Evolutionary conservation across 2,797 vertebrate species (phyloP), one percentile per base, ranked within the genome.

Genomic region (Gouania willdenowi): DNA sequence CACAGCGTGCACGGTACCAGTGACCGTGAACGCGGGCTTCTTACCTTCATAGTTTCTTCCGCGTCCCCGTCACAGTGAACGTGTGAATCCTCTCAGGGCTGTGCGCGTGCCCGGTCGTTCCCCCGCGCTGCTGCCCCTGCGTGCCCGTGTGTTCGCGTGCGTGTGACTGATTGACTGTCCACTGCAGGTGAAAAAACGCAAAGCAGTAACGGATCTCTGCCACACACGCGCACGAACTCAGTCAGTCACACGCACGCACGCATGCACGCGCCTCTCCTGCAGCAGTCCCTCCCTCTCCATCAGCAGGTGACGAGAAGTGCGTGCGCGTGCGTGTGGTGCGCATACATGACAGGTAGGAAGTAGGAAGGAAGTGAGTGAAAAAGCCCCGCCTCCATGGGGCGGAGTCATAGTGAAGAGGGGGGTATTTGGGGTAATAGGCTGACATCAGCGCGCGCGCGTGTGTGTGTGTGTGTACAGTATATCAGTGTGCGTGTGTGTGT

Each of bases 41-140:
- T 65, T 70, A 75, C 74, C 73, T 59, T 69, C 76, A 79, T 79
- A n/a, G 14, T 51, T 54, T 28, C 57, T 51, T 38, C 54, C 44
- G 62, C 22, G 2, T 8, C 4, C 22, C 20, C 61, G n/a, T 30
- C 13, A 17, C 17, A 8, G 2, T 11, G 48, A 8, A 17, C 18
- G 10, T 4, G 10, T 52, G 35, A 41, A 49, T 52, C 62, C 65
- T 77, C 63, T 41, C 63, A 48, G 47, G 58, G 63, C 48, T 66
- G 33, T 38, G 16, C 18, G 55, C 19, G 61, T 37, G 50, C 43
- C n/a, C 16, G 71, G 68, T 69, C 45, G 28, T 32, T 58, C 46
- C 65, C 70, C 66, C 46, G 48, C 50, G 55, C 62, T 34, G 60
- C 51, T 37, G 48, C 28, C 58, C 64, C 49, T 42, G 42, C 33